Conservation (phyloP, 2,888 invertebrate species). For the Dryomyza anilis region DNA sequence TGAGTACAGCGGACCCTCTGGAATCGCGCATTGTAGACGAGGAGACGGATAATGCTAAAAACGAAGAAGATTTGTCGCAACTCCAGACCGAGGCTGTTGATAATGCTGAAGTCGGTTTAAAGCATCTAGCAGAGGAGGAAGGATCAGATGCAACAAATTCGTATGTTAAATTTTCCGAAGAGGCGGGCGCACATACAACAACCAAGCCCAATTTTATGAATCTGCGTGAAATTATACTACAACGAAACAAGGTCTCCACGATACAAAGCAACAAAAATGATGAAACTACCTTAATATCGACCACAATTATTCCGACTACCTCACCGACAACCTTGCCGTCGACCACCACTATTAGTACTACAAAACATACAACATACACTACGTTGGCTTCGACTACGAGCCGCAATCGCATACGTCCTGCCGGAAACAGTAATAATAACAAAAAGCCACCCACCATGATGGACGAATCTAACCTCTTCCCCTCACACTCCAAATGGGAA, state of each 20-base stretch:
- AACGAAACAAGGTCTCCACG: conserved; percentile 44
- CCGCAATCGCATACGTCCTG: conserved; percentile 43
- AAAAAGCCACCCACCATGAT: conserved; percentile 47
- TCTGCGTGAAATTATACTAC: conserved; percentile 58
- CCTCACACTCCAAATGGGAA: conserved; percentile 65
- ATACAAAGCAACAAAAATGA: conserved; percentile 27
- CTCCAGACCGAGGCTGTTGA: no score
- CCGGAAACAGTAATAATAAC: conserved; percentile 42
- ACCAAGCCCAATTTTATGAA: conserved; percentile 56
- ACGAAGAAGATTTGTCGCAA: conserved; percentile 5
- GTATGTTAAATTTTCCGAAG: background rate
- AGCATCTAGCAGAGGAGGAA: no score
- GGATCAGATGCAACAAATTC: background rate
- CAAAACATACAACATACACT: conserved; percentile 25
- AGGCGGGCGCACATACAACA: conserved; percentile 1
- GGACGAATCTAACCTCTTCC: conserved; percentile 58
- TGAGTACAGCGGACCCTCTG: conserved; percentile 30
- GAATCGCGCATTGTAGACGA: conserved; percentile 43
- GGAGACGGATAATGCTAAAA: conserved; percentile 1
- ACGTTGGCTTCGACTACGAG: conserved; percentile 39
- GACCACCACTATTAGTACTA: conserved; percentile 23
- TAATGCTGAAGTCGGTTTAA: conserved; percentile 28
- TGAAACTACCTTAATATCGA: conserved; percentile 36
- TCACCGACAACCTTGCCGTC: conserved; percentile 10
- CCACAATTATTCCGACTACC: background rate